A percentile compares a stretch with the other conserved stretches of the same genome.
Conservation (phyloP, 1,140 invertebrate species). For the Halotydeus destructor region DNA sequence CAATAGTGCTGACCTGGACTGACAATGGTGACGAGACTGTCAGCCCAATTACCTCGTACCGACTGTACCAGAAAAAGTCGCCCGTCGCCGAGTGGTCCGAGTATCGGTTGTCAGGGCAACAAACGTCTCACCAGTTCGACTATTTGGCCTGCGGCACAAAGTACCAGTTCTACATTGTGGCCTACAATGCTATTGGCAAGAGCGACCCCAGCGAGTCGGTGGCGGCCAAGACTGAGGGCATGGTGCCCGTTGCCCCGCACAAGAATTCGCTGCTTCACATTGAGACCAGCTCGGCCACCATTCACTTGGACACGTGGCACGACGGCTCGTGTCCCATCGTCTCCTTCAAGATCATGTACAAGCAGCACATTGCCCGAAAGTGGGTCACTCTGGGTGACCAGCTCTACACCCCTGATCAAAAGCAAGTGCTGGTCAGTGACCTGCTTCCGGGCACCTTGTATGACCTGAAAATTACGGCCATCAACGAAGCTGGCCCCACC, state of each 20-base stretch:
- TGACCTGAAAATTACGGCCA: conserved; percentile 32
- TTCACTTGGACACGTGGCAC: conserved; percentile 51
- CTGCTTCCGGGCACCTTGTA: conserved; percentile 83
- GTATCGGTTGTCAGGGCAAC: conserved; percentile 38
- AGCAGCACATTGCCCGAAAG: conserved; percentile 45
- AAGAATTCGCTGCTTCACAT: conserved; percentile 29
- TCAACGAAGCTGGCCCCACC: conserved; percentile 28
- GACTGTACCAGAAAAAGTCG: background rate
- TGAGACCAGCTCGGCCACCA: conserved; percentile 42
- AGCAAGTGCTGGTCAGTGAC: conserved; percentile 62
- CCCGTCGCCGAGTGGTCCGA: conserved; percentile 31
- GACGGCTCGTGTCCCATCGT: conserved; percentile 53
- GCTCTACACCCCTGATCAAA: conserved; percentile 28
- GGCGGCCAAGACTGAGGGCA: conserved; percentile 24
- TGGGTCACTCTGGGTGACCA: conserved; percentile 34
- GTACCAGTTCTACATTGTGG: conserved; percentile 32
- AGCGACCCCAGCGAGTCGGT: conserved; percentile 22
- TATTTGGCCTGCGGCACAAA: conserved; percentile 46
- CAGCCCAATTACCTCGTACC: conserved; percentile 4
- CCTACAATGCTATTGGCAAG: conserved; percentile 24
- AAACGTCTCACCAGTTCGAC: conserved; percentile 42
- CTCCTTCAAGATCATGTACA: conserved; percentile 18
- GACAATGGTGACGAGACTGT: background rate
- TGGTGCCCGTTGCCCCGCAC: conserved; percentile 17
- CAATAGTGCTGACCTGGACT: conserved; percentile 14